Evolutionary conservation across 2,113 vertebrate species (phyloP).

Genomic region (Poicephalus meyeri): DNA sequence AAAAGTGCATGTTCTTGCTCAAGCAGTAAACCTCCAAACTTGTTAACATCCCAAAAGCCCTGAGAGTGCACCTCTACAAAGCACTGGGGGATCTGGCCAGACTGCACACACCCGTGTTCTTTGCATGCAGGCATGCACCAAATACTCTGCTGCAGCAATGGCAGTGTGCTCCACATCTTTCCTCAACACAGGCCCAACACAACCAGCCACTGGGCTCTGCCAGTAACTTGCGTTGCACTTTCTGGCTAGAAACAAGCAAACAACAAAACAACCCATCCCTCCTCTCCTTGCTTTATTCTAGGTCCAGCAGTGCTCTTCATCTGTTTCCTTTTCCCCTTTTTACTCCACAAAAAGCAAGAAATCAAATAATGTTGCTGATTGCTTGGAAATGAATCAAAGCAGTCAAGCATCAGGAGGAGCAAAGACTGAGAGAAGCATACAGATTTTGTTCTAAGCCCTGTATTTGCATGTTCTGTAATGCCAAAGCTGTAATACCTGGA

Average conservation of each 20-base stretch:
- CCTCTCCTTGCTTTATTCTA: neutral
- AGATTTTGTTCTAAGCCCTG: neutral
- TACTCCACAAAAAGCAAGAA: neutral
- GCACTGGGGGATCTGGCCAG: neutral
- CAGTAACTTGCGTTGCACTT: neutral
- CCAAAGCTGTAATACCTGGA: neutral
- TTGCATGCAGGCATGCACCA: too few species aligned
- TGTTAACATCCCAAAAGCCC: neutral
- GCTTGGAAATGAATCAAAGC: neutral
- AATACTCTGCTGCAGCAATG: neutral
- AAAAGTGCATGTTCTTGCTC: neutral
- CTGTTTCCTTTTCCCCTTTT: neutral
- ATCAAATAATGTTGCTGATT: neutral
- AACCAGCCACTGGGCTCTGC: neutral
- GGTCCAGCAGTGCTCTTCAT: neutral
- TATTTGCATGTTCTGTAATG: neutral
- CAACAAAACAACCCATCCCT: fast-evolving
- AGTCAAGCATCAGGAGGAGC: neutral
- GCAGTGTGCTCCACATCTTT: fast-evolving
- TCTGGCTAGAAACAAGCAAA: neutral
- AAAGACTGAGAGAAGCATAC: neutral
- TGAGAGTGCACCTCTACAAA: neutral
- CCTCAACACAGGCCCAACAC: neutral
- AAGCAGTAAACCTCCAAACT: neutral
- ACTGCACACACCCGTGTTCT: fast-evolving